A percentile compares a stretch with the other conserved stretches of the same genome.
Evolutionary conservation across 1,140 invertebrate species (phyloP).

Genomic region (Zaprionus africanus): DNA sequence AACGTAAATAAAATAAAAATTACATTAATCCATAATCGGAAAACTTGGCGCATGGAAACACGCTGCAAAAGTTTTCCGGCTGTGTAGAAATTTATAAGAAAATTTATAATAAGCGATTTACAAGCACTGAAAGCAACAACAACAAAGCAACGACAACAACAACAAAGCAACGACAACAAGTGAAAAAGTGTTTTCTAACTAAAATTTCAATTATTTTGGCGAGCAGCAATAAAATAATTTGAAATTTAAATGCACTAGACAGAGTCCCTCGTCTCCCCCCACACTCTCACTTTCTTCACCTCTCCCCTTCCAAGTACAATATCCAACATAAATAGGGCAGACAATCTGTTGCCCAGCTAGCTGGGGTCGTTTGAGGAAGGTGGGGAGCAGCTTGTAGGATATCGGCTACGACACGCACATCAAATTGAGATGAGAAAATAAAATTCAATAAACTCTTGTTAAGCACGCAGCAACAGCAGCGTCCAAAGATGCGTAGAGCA

Average conservation of each 20-base stretch:
- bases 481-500: slow-evolving; percentile 17
- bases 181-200: slow-evolving; percentile 72
- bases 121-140: slow-evolving; percentile 46
- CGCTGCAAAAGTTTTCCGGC: slow-evolving; percentile 65
- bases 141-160: neutral
- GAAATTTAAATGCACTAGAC: slow-evolving; percentile 76
- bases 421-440: slow-evolving; percentile 83
- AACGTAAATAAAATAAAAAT: slow-evolving; percentile 69
- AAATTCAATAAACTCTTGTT: slow-evolving; percentile 83
- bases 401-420: slow-evolving; percentile 64
- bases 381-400: slow-evolving; percentile 2
- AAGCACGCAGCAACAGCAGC: slow-evolving; percentile 64
- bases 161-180: slow-evolving; percentile 10
- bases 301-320: neutral
- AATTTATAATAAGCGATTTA: slow-evolving; percentile 79
- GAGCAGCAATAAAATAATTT: slow-evolving; percentile 74
- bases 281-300: slow-evolving; percentile 15
- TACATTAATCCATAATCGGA: slow-evolving; percentile 83
- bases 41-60: slow-evolving; percentile 69
- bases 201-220: slow-evolving; percentile 78
- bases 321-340: slow-evolving; percentile 35
- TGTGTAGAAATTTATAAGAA: slow-evolving; percentile 67
- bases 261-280: neutral
- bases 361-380: neutral
- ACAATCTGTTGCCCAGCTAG: slow-evolving; percentile 66